Conservation (phyloP, 2,113 vertebrate species). For the Henicopernis longicauda region DNA sequence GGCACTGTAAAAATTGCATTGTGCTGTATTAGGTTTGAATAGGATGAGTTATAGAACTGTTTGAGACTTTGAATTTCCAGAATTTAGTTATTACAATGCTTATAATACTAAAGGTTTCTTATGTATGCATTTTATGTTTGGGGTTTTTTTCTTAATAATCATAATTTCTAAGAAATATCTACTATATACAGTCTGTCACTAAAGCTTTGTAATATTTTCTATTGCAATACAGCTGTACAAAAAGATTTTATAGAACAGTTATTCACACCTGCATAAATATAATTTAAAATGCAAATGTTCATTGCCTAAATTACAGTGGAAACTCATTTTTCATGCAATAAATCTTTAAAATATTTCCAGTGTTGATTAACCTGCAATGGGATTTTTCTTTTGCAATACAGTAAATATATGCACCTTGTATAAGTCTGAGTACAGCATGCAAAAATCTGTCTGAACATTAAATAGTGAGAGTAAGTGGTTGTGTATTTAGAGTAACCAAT, state of each 20-base stretch:
- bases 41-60: conserved; percentile 26
- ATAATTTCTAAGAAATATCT: background rate
- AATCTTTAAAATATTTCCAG: background rate
- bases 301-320: background rate
- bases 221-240: background rate
- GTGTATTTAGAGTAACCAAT: background rate
- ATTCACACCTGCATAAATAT: background rate
- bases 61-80: conserved; percentile 46
- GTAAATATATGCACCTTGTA: background rate
- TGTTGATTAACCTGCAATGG: background rate
- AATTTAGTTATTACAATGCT: conserved; percentile 42
- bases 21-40: conserved; percentile 38
- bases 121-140: conserved; percentile 21
- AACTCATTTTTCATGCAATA: background rate
- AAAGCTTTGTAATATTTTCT: background rate
- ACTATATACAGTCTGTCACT: background rate
- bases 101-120: conserved; percentile 27
- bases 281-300: conserved; percentile 5
- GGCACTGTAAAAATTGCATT: conserved; percentile 27
- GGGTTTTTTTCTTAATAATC: background rate
- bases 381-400: background rate
- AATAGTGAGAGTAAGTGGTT: background rate
- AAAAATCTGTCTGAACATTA: background rate
- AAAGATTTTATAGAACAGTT: background rate
- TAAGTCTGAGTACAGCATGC: background rate